These are phyloP conservation scores for Kuschelorhynchus macadamiae DNA, from an alignment of 2,888 invertebrate species.

Conservation along the genomic window DNA sequence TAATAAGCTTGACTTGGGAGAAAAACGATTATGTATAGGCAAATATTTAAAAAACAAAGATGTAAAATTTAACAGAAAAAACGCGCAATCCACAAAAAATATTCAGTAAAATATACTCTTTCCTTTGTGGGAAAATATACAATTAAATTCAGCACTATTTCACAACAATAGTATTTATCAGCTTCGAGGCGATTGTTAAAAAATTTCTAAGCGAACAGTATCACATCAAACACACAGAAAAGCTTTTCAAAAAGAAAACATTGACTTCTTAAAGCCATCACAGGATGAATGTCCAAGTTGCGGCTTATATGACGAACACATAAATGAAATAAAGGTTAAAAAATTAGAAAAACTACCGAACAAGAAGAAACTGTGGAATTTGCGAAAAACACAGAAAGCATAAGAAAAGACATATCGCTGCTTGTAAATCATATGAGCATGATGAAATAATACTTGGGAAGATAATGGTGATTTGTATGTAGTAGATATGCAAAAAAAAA, in stretches of 20 bases:
- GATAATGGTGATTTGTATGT: slow-evolving; percentile 25
- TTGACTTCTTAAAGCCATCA: slow-evolving; percentile 31
- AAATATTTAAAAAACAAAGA: slow-evolving; percentile 24
- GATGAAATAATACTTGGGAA: slow-evolving; percentile 34
- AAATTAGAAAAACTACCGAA: slow-evolving; percentile 12
- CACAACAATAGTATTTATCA: slow-evolving; percentile 31
- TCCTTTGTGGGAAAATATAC: slow-evolving; percentile 6
- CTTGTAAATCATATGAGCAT: slow-evolving; percentile 30
- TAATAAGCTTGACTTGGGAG: slow-evolving; percentile 17
- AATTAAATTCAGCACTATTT: too few relatives aligned
- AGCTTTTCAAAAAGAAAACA: slow-evolving; percentile 40
- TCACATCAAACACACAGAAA: slow-evolving; percentile 36
- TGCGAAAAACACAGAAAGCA: slow-evolving; percentile 19
- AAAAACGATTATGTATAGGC: slow-evolving; percentile 21
- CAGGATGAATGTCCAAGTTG: slow-evolving; percentile 39
- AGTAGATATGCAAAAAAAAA: slow-evolving; percentile 12
- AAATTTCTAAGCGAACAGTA: slow-evolving; percentile 3
- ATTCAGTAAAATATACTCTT: slow-evolving; percentile 24
- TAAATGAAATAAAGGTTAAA: slow-evolving; percentile 14
- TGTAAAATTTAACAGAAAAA: slow-evolving; percentile 17
- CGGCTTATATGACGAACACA: slow-evolving; percentile 16
- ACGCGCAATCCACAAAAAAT: slow-evolving; percentile 15
- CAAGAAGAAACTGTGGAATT: slow-evolving; percentile 2
- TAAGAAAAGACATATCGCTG: slow-evolving; percentile 38
- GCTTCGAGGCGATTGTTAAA: slow-evolving; percentile 30